These are phyloP conservation scores for Tringa solitaria DNA, from an alignment of 2,113 vertebrate genomes.

Conservation along the genomic window DNA sequence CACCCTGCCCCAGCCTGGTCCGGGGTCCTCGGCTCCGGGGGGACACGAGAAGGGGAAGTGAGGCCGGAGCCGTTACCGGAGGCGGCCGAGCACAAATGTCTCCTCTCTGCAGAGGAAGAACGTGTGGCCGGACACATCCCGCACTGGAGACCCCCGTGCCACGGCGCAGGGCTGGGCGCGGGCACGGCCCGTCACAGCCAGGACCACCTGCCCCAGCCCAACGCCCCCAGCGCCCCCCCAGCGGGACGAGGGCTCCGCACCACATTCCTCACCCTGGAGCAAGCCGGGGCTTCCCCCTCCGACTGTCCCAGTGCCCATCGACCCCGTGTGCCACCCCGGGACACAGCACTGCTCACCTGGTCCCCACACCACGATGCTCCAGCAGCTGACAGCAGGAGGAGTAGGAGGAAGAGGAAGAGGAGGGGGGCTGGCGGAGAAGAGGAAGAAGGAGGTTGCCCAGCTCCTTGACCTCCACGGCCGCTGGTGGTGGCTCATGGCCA, in stretches of 20 bases:
- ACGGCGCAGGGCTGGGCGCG: accelerated
- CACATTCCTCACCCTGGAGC: accelerated
- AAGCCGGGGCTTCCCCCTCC: accelerated
- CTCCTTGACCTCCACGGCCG: not conserved
- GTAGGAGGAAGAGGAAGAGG: not conserved
- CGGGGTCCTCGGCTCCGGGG: accelerated
- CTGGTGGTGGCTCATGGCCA: not conserved
- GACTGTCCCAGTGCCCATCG: accelerated
- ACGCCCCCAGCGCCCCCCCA: accelerated
- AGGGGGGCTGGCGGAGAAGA: not conserved
- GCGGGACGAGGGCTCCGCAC: accelerated
- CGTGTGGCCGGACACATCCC: not conserved
- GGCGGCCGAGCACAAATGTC: not conserved
- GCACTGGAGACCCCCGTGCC: not conserved
- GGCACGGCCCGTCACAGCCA: not conserved
- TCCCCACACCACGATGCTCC: not conserved
- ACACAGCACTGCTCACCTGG: not conserved
- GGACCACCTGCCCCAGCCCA: accelerated
- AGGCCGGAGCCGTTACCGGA: not conserved
- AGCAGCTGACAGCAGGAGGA: not conserved
- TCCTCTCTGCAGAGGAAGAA: accelerated
- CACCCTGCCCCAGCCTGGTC: not conserved
- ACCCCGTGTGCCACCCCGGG: not conserved
- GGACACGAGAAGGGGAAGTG: accelerated
- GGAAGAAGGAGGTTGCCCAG: not conserved